Evolutionary conservation across 1,140 invertebrate species (phyloP).

Genomic region (Sarcophaga bullata): DNA sequence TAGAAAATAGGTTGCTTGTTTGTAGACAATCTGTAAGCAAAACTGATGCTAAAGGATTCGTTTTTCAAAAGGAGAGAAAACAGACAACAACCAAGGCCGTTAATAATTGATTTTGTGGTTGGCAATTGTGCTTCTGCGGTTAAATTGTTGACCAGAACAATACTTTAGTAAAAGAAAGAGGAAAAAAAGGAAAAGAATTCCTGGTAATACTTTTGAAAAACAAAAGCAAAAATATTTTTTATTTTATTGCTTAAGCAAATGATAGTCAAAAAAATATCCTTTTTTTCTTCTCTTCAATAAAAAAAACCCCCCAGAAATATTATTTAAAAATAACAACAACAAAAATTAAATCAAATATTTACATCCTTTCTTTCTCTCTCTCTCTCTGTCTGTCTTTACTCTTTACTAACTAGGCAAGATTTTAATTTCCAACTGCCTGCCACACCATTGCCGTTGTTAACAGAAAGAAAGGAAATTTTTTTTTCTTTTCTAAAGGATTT

Average conservation of each 20-base stretch:
- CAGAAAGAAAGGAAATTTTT: too few species aligned
- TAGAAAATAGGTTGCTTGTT: constrained; percentile 25
- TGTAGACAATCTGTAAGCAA: constrained; percentile 26
- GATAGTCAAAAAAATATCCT: too few species aligned
- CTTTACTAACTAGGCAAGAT: too few species aligned
- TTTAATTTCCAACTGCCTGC: too few species aligned
- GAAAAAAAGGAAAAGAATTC: not conserved
- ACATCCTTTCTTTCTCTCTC: too few species aligned
- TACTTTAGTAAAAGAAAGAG: not conserved
- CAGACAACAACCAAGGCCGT: constrained; percentile 45
- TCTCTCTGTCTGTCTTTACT: too few species aligned
- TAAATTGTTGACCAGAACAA: not conserved
- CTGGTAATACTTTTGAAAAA: not conserved
- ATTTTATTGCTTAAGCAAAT: not conserved
- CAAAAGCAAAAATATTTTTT: not conserved
- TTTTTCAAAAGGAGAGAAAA: not conserved
- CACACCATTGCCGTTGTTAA: too few species aligned
- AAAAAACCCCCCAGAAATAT: too few species aligned
- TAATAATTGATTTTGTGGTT: constrained; percentile 65
- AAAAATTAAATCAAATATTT: too few species aligned
- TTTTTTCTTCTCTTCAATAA: too few species aligned
- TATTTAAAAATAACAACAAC: too few species aligned
- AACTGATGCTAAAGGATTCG: not conserved
- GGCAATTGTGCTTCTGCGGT: constrained; percentile 44
- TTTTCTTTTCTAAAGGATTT: not conserved